phyloP scores from a whole-genome alignment of 2,113 vertebrate genomes.

The Oxygymnocypris stewartii region DNA sequence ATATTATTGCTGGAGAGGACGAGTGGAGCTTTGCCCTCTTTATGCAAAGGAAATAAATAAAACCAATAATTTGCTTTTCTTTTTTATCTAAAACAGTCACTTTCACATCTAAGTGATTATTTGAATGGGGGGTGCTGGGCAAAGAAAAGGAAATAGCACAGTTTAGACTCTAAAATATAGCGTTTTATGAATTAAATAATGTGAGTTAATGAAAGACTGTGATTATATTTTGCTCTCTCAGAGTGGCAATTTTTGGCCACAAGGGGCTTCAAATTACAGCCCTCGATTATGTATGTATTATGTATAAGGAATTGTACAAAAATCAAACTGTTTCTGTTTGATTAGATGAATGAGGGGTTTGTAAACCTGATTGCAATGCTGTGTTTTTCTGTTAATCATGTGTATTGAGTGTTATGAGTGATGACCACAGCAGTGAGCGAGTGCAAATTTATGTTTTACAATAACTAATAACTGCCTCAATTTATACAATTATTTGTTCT shows the following conservation, averaged over 20 bases:
- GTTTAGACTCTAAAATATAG: neutral
- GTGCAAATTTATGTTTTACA: neutral
- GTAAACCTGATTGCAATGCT: neutral
- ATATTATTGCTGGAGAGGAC: neutral
- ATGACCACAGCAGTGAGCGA: too few relatives aligned
- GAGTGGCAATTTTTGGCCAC: neutral
- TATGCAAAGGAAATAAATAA: neutral
- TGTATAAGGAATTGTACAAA: neutral
- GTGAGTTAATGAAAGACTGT: neutral
- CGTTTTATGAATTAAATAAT: neutral
- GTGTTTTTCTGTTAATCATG: constrained; percentile 28
- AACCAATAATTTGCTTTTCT: neutral
- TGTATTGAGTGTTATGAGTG: too few relatives aligned
- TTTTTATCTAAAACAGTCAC: neutral
- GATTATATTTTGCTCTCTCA: neutral
- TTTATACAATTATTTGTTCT: neutral
- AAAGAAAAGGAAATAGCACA: neutral
- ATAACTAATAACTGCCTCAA: neutral
- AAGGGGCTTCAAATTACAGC: constrained; percentile 2
- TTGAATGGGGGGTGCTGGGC: neutral
- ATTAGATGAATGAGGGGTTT: neutral
- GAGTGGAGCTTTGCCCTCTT: neutral
- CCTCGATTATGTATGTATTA: neutral
- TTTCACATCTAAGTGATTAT: neutral
- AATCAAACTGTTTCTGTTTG: neutral